phyloP scores from a whole-genome alignment of 1,140 invertebrate species.

The Lycorma delicatula region DNA sequence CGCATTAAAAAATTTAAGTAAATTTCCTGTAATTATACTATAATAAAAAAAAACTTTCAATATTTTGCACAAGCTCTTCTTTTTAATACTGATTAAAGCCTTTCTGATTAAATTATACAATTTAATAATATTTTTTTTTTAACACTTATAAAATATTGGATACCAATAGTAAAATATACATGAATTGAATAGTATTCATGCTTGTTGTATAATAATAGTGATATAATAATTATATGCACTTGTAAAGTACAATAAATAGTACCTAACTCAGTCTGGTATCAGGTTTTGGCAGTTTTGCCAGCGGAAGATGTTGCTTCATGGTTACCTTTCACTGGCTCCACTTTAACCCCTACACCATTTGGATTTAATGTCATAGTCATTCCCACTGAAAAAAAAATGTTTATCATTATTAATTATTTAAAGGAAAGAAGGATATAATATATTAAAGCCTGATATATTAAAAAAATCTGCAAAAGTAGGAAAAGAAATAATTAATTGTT shows the following conservation, averaged over 20 bases:
- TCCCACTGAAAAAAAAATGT: constrained; percentile 27
- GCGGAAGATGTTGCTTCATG: background rate
- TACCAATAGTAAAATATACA: constrained; percentile 1
- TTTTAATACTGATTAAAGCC: no score
- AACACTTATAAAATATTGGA: constrained; percentile 5
- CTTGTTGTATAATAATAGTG: background rate
- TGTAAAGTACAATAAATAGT: background rate
- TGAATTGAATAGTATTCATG: background rate
- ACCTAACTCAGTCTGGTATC: background rate
- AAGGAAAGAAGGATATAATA: background rate
- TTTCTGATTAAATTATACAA: no score
- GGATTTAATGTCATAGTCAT: constrained; percentile 34
- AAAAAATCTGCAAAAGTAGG: no score
- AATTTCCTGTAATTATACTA: no score
- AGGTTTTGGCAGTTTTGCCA: background rate
- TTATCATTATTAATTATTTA: background rate
- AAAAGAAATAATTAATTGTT: background rate
- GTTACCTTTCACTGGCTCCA: constrained; percentile 26
- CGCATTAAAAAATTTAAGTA: no score
- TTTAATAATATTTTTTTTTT: no score
- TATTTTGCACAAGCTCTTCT: no score
- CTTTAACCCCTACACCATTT: constrained; percentile 33
- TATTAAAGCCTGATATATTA: background rate
- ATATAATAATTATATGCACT: background rate
- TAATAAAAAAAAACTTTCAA: no score